Conservation (phyloP, 2,888 invertebrate genomes). For the Latheticus oryzae region DNA sequence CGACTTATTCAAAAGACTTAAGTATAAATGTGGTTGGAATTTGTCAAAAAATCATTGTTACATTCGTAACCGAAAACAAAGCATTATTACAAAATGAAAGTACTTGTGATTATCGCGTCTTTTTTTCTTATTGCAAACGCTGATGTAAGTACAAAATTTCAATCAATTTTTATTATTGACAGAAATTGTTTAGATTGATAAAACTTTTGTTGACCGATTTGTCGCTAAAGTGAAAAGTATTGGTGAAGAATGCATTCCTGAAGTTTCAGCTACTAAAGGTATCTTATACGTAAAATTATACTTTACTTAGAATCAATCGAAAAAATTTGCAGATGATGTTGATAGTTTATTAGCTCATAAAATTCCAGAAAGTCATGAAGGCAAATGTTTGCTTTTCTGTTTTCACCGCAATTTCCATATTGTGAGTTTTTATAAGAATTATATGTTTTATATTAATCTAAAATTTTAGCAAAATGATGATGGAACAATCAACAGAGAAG, state of each 20-base stretch:
- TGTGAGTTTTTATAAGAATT: slow-evolving; percentile 13
- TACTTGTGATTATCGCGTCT: slow-evolving; percentile 40
- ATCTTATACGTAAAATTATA: slow-evolving; percentile 2
- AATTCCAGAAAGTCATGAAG: slow-evolving; percentile 39
- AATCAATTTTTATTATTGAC: slow-evolving; percentile 1
- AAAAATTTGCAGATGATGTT: slow-evolving; percentile 34
- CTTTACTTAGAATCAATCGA: not conserved
- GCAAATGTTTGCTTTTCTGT: slow-evolving; percentile 42
- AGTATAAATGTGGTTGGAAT: slow-evolving; percentile 32
- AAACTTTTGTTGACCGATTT: slow-evolving; percentile 25
- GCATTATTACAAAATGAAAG: slow-evolving; percentile 44
- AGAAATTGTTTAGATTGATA: slow-evolving; percentile 22
- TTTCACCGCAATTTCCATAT: slow-evolving; percentile 37
- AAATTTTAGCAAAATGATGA: slow-evolving; percentile 43
- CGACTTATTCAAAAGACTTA: slow-evolving; percentile 15
- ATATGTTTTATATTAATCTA: not conserved
- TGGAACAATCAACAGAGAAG: slow-evolving; percentile 41
- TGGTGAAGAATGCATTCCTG: slow-evolving; percentile 31
- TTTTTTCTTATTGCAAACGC: slow-evolving; percentile 36
- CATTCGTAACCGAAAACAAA: not conserved
- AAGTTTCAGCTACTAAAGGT: slow-evolving; percentile 33
- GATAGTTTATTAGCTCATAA: slow-evolving; percentile 27
- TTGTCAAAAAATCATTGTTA: too few species aligned
- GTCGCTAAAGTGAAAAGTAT: slow-evolving; percentile 20
- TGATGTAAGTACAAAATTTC: slow-evolving; percentile 42